Conservation (phyloP, 2,888 invertebrate species). For the Cheilosia grossa region DNA sequence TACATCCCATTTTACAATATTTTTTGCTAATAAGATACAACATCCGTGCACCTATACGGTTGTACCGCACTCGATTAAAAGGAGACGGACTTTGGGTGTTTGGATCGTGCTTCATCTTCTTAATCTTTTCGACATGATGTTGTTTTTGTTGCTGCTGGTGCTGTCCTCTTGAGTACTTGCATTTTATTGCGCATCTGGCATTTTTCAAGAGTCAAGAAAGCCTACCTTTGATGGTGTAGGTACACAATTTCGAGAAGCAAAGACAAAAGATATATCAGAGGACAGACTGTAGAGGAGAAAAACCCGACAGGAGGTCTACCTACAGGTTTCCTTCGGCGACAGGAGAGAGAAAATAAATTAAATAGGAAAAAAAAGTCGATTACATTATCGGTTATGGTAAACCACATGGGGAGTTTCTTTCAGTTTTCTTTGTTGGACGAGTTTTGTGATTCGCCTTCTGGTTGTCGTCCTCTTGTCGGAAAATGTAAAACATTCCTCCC, state of each 20-base stretch:
- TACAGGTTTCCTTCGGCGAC: constrained; percentile 29
- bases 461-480: constrained; percentile 3
- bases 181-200: constrained; percentile 34
- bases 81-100: constrained; percentile 49
- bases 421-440: not conserved
- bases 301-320: constrained; percentile 30
- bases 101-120: constrained; percentile 69
- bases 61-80: constrained; percentile 50
- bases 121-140: constrained; percentile 48
- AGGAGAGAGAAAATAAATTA: not conserved
- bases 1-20: constrained; percentile 25
- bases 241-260: constrained; percentile 1
- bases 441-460: not conserved
- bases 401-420: constrained; percentile 20
- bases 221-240: constrained; percentile 13
- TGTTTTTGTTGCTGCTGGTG: constrained; percentile 3
- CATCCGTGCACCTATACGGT: constrained; percentile 1
- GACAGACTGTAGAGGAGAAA: not conserved
- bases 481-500: not conserved
- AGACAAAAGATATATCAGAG: constrained; percentile 19
- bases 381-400: constrained; percentile 18
- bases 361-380: constrained; percentile 5
- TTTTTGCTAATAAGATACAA: constrained; percentile 45
- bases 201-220: not conserved
- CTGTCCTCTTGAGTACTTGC: constrained; percentile 15